Evolutionary conservation across 2,113 vertebrate genomes (phyloP), one percentile per base, ranked within the genome.

Genomic region (Lagopus muta): DNA sequence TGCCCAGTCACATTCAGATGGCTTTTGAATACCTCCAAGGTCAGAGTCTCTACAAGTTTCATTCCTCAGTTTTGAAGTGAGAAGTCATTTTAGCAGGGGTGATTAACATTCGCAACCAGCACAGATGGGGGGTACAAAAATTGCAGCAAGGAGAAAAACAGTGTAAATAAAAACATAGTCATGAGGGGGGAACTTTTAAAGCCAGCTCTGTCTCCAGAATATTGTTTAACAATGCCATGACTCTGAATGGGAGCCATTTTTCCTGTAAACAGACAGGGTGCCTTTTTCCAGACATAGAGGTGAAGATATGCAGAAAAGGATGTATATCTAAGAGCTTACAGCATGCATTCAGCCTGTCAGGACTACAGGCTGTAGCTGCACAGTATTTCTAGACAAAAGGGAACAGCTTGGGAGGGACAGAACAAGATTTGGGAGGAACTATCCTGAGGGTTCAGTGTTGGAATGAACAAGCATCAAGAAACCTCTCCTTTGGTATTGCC

Each of bases 381-480:
- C 57, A 64, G 36, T 1, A 2, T 73, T 94, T 73, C 27, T 57
- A 52, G 47, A 58, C 8, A 73, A n/a, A 67, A 32, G 13, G 8
- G 13, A 73, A 5, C 18, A 74, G 11, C 54, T 45, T 73, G 28
- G 15, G 18, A 67, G 21, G 4, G n/a, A 42, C n/a, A 10, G 58
- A 82, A 32, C 11, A 38, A 73, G 36, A 57, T 30, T 65, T 30
- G 36, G n/a, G 21, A 89, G 34, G 6, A 28, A 52, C 32, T 28
- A 5, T 32, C 2, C 14, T 82, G 66, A 40, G 36, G 8, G 20
- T 0, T 0, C 42, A 52, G 65, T 10, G 18, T 18, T 13, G 58
- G 25, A 10, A 69, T 58, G 30, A 52, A 24, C 36, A 62, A 85
- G 13, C 34, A 85, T 45, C 11, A 48, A 47, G 32, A 86, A 67